A percentile compares a stretch with the other conserved stretches of the same genome.
Conservation (phyloP, 2,113 vertebrate species). For the Xenopus tropicalis region DNA sequence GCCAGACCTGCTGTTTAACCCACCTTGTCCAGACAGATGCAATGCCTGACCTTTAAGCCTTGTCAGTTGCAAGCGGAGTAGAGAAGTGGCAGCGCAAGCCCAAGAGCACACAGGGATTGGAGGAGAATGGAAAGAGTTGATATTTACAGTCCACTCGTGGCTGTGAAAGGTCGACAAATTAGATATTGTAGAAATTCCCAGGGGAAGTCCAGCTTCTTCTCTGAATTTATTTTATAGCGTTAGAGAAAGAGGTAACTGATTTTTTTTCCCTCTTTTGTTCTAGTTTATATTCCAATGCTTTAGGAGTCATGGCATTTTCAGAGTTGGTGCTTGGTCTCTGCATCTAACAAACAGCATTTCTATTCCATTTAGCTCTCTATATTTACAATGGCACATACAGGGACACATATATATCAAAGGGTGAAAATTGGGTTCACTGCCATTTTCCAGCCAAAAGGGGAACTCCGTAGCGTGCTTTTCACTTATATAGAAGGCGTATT, state of each 20-base stretch:
- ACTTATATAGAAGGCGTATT: no score
- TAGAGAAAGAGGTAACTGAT: not conserved
- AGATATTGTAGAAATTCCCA: slow-evolving; percentile 29
- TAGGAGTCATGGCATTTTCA: no score
- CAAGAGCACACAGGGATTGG: slow-evolving; percentile 29
- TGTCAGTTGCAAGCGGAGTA: slow-evolving; percentile 23
- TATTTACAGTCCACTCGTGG: slow-evolving; percentile 37
- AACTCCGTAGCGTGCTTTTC: no score
- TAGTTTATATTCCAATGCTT: no score
- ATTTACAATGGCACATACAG: no score
- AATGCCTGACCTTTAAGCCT: slow-evolving; percentile 37
- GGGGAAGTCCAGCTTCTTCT: slow-evolving; percentile 10
- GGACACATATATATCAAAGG: no score
- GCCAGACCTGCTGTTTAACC: slow-evolving; percentile 5
- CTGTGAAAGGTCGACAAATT: slow-evolving; percentile 41
- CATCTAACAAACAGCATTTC: no score
- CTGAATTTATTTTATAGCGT: slow-evolving; percentile 18
- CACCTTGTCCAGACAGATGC: slow-evolving; percentile 25
- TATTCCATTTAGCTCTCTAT: no score
- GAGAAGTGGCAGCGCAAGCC: slow-evolving; percentile 24
- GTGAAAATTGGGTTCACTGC: no score
- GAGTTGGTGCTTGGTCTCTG: no score
- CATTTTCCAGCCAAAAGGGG: no score
- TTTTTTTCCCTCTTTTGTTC: no score
- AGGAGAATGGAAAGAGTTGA: slow-evolving; percentile 20